These are phyloP conservation scores for Isichthys henryi DNA, from an alignment of 2,113 vertebrate genomes.

Conservation along the genomic window DNA sequence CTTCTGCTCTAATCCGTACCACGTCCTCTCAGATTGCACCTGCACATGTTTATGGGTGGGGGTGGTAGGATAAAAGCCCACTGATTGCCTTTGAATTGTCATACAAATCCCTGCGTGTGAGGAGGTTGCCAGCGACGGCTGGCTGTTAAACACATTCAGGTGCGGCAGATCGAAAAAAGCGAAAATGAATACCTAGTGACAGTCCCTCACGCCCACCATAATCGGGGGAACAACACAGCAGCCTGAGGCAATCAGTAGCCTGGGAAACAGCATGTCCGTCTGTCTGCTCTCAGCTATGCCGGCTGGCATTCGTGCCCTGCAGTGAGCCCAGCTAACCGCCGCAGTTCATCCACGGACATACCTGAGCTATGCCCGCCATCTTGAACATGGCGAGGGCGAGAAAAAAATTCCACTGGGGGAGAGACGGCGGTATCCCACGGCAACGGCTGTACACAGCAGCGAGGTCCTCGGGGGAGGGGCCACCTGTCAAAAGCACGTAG, in stretches of 20 bases:
- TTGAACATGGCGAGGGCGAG: slow-evolving; percentile 82
- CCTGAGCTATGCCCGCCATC: slow-evolving; percentile 80
- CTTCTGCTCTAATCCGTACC: neutral
- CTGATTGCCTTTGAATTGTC: neutral
- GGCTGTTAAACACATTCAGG: neutral
- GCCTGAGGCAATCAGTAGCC: neutral
- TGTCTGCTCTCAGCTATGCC: neutral
- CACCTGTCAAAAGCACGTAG: slow-evolving; percentile 49
- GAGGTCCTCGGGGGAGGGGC: slow-evolving; percentile 68
- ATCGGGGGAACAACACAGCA: neutral
- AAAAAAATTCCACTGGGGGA: slow-evolving; percentile 76
- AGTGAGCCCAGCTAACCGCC: neutral
- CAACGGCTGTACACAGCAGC: slow-evolving; percentile 69
- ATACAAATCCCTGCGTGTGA: neutral
- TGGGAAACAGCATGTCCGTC: neutral
- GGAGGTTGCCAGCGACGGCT: neutral
- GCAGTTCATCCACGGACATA: slow-evolving; percentile 36
- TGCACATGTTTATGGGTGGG: neutral
- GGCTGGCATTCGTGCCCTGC: neutral
- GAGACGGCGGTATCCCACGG: slow-evolving; percentile 47
- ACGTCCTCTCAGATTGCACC: neutral
- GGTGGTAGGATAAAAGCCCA: neutral
- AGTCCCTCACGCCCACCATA: neutral
- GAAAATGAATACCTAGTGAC: neutral
- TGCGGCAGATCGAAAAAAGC: neutral